Evolutionary conservation across 2,113 vertebrate genomes (phyloP), one percentile per base, ranked within the genome.

Genomic region (Coptodon rendalli): DNA sequence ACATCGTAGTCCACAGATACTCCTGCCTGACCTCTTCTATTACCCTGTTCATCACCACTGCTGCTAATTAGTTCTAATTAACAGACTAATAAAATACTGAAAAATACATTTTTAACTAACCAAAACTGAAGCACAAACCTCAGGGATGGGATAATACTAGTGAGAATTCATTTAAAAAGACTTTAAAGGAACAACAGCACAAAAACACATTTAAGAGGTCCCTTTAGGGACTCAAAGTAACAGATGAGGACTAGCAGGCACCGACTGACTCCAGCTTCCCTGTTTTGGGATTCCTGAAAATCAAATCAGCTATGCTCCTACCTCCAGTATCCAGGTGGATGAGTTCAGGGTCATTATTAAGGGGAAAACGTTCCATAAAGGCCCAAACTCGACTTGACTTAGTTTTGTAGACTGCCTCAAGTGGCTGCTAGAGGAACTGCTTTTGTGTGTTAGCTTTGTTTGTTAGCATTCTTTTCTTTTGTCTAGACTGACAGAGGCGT

Each of bases 321-420:
- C 34, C 19, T 66, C 19, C 34, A 38, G 4, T 38, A 66, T 66
- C 0, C 61, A 66, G 61, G 0, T 66, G 61, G 17, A 66, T 66
- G 17, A 66, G 61, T 66, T 66, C 19, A 38, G 19, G 11, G 34
- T 36, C 19, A 11, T 0, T 68, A 68, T 68, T 34, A 68, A 40
- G 6, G 34, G 3, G 29, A 61, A 10, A 34, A 34, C 0, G 3
- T 0, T 34, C 27, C 29, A 34, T 34, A 3, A 61, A 61, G 4
- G 0, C 61, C 19, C 19, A 68, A 68, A 68, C 19, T 68, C 34
- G 1, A 31, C 27, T 2, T 31, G 14, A 61, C 57, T 61, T 61
- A 12, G 61, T n/a, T n/a, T 38, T 0, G 31, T 66, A 66, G 61
- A n/a, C 61, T 66, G 61, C 31, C 31, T 66, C 40, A 73, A 45